phyloP scores from a whole-genome alignment of 2,797 vertebrate species.

The Clarias platycephalus region DNA sequence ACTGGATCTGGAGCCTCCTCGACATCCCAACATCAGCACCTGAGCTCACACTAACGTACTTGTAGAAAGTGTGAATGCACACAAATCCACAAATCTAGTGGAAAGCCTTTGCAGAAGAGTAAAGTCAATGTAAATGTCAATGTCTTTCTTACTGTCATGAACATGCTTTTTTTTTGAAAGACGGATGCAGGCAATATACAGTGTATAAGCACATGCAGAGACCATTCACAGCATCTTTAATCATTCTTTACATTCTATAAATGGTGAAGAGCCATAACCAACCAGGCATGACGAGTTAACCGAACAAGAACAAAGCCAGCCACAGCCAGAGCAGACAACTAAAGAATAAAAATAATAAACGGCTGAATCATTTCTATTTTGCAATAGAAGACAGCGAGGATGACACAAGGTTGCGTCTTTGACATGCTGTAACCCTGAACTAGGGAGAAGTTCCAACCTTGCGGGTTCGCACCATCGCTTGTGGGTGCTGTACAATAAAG shows the following conservation, averaged over 20 bases:
- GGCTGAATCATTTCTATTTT: conserved; percentile 4
- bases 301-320: conserved; percentile 41
- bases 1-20: background rate
- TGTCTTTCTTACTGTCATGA: background rate
- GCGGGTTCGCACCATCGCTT: conserved; percentile 88
- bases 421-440: conserved; percentile 45
- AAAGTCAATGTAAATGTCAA: background rate
- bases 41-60: background rate
- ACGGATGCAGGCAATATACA: background rate
- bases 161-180: background rate
- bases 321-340: conserved; percentile 44
- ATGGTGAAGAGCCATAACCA: conserved; percentile 4
- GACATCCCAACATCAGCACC: background rate
- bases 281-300: conserved; percentile 15
- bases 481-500: conserved; percentile 78
- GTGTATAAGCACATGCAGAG: conserved; percentile 11
- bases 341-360: conserved; percentile 58
- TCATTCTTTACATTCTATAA: conserved; percentile 9
- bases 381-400: conserved; percentile 41
- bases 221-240: background rate
- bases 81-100: background rate
- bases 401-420: conserved; percentile 46
- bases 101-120: background rate
- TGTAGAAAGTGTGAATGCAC: background rate
- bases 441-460: conserved; percentile 83